Evolutionary conservation across 2,888 invertebrate species (phyloP).

Genomic region (Phoenoteleia sp.): DNA sequence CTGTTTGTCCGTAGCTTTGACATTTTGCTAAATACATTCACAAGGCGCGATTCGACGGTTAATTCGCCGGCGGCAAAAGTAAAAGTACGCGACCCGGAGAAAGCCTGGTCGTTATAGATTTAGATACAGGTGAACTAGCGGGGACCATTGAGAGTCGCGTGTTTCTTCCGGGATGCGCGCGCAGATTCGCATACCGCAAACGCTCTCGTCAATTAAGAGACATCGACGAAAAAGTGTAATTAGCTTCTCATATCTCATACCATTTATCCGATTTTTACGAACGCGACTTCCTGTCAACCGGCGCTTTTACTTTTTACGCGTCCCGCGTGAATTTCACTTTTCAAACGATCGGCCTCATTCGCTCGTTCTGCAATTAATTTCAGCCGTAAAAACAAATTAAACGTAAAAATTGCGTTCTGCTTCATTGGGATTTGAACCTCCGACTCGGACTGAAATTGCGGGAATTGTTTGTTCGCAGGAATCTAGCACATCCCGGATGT

Average conservation of each 20-base stretch:
- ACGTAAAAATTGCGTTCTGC: background rate
- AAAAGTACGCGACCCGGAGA: slow-evolving; percentile 85
- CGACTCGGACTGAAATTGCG: background rate
- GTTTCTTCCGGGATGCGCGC: slow-evolving; percentile 60
- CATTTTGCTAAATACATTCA: slow-evolving; percentile 23
- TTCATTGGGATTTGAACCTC: background rate
- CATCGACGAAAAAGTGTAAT: slow-evolving; percentile 30
- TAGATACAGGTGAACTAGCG: slow-evolving; percentile 64
- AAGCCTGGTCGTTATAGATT: slow-evolving; percentile 78
- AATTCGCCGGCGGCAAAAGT: slow-evolving; percentile 85
- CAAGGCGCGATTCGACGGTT: slow-evolving; percentile 50
- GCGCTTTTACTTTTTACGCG: slow-evolving; percentile 50
- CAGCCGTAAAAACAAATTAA: background rate
- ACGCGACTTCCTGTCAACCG: slow-evolving; percentile 24
- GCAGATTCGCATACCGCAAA: slow-evolving; percentile 1
- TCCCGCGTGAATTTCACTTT: slow-evolving; percentile 40
- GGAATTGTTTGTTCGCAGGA: no score
- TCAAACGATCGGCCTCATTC: background rate
- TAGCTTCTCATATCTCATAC: slow-evolving; percentile 33
- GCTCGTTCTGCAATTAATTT: background rate
- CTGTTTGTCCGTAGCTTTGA: slow-evolving; percentile 23
- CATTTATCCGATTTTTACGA: slow-evolving; percentile 26
- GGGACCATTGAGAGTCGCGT: slow-evolving; percentile 24
- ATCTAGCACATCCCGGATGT: slow-evolving; percentile 56
- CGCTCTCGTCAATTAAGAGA: slow-evolving; percentile 24